Percentiles rank a stretch among this genome's conserved stretches.
Evolutionary conservation across 2,888 invertebrate genomes (phyloP).

Genomic region (Hirtodrosophila histrioides): DNA sequence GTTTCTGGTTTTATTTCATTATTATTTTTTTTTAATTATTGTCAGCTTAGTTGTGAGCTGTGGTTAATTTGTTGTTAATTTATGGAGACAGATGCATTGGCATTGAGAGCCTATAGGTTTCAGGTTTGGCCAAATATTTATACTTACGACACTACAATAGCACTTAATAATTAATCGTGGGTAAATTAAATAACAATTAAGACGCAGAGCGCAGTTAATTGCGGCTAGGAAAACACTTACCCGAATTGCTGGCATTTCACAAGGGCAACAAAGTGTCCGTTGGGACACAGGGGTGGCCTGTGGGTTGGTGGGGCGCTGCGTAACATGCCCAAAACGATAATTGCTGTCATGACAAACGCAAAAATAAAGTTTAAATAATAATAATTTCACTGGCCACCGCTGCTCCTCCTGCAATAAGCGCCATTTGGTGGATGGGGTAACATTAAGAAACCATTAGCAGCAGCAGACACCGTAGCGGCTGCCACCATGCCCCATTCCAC

Average conservation of each 20-base stretch:
- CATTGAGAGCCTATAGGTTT: constrained; percentile 9
- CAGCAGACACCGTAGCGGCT: constrained; percentile 50
- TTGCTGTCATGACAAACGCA: constrained; percentile 79
- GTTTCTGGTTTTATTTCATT: no score
- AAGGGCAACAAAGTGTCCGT: constrained; percentile 46
- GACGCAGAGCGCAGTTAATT: constrained; percentile 45
- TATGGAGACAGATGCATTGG: constrained; percentile 28
- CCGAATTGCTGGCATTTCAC: constrained; percentile 55
- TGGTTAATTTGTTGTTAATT: constrained; percentile 28
- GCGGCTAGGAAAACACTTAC: constrained; percentile 45
- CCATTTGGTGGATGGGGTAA: constrained; percentile 42
- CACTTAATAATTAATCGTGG: constrained; percentile 41
- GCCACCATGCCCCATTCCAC: neutral
- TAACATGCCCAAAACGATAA: constrained; percentile 63
- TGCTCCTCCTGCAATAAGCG: constrained; percentile 35
- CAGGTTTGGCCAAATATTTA: constrained; percentile 12
- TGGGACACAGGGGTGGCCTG: neutral
- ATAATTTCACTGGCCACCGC: constrained; percentile 62
- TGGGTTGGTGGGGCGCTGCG: neutral
- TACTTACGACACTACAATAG: constrained; percentile 3
- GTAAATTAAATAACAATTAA: constrained; percentile 66
- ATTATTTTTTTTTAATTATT: neutral
- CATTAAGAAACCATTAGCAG: constrained; percentile 78
- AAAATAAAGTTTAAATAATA: constrained; percentile 78
- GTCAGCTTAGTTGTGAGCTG: neutral